Percentiles rank a stretch among this genome's conserved stretches.
phyloP scores from a whole-genome alignment of 2,797 vertebrate genomes.

The Dallia pectoralis region DNA sequence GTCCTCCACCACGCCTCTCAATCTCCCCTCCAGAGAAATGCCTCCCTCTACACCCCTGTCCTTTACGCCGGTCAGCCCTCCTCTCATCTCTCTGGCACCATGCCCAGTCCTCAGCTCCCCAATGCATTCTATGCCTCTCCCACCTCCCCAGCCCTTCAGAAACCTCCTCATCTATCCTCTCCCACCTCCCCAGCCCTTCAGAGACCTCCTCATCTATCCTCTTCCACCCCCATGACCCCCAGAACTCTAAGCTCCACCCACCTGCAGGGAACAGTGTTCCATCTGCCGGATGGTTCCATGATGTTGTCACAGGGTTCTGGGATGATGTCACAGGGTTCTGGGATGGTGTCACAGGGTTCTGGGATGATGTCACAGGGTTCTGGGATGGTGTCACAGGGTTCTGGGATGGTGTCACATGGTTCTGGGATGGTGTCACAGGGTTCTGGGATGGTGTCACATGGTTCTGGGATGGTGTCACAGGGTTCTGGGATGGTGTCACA shows the following conservation, averaged over 20 bases:
- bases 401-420: constrained; percentile 53
- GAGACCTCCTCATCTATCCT: background rate
- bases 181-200: constrained; percentile 11
- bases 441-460: constrained; percentile 53
- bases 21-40: constrained; percentile 63
- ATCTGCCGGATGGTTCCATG: constrained; percentile 55
- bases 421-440: too few species aligned
- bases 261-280: constrained; percentile 63
- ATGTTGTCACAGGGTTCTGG: constrained; percentile 52
- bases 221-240: constrained; percentile 45
- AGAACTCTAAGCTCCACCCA: constrained; percentile 52
- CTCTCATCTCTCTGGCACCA: constrained; percentile 58
- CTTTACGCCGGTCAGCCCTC: constrained; percentile 46
- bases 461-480: constrained; percentile 45
- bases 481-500: too few species aligned
- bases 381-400: constrained; percentile 49
- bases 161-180: constrained; percentile 46
- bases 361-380: too few species aligned
- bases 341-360: constrained; percentile 41
- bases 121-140: constrained; percentile 67
- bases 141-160: constrained; percentile 47
- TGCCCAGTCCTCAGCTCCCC: constrained; percentile 67
- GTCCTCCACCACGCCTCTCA: constrained; percentile 55
- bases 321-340: constrained; percentile 46
- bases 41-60: constrained; percentile 62